Conservation (phyloP, 2,113 vertebrate species). For the Phalacrocorax aristotelis region DNA sequence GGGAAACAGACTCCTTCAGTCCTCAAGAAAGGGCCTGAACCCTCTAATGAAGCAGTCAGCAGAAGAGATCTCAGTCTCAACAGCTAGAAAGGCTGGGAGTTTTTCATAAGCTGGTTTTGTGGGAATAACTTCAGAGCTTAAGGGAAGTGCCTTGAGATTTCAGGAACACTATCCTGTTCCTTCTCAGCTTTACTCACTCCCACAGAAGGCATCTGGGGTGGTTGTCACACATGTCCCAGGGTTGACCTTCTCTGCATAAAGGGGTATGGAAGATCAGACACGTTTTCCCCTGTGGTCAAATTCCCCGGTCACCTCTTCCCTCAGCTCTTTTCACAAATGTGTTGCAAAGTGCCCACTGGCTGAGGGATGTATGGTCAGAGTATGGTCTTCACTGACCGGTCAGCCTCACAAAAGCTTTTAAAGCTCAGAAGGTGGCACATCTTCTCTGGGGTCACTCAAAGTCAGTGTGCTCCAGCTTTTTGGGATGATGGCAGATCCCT, state of each 20-base stretch:
- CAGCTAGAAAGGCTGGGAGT: background rate
- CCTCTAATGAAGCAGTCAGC: background rate
- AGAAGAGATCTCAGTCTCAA: background rate
- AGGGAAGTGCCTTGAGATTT: background rate
- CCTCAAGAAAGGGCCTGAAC: background rate
- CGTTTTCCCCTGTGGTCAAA: background rate
- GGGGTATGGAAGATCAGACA: background rate
- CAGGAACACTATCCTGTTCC: background rate
- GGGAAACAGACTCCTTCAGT: background rate
- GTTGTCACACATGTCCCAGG: background rate
- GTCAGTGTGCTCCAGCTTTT: background rate
- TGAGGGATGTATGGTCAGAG: background rate
- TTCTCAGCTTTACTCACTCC: background rate
- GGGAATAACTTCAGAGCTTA: background rate
- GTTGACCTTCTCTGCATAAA: background rate
- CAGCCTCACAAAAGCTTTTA: background rate
- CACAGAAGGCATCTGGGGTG: background rate
- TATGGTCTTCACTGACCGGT: background rate
- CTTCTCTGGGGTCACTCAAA: background rate
- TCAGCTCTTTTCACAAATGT: background rate
- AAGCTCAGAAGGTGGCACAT: background rate
- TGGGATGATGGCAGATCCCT: background rate
- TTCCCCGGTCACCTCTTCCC: background rate
- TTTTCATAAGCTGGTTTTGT: background rate
- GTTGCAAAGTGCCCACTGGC: accelerated